Evolutionary conservation across 2,113 vertebrate species (phyloP), one percentile per base, ranked within the genome.

Genomic region (Spea bombifrons): DNA sequence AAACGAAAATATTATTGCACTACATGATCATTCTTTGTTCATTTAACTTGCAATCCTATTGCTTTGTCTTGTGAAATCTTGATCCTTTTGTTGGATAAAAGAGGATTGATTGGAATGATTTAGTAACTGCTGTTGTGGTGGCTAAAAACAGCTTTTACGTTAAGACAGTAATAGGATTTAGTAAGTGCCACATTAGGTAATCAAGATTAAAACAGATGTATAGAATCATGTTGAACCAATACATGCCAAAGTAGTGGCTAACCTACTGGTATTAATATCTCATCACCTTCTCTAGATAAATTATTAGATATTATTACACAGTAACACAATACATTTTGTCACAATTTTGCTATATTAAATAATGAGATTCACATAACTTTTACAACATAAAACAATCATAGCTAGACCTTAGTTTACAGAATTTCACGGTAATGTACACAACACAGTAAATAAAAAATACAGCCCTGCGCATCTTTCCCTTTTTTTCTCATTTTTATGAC

Each of bases 111-210:
- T 66, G 75, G 30, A 73, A 80, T 75, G 85, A 73, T 74, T 53
- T 82, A 0, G 66, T 44, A 16, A 72, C 52, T 61, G 66, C 5
- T 67, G n/a, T 1, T 0, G 13, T 0, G n/a, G 72, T 82, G 71
- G 75, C 50, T 0, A 1, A 78, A 83, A 78, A 80, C 63, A 4
- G 86, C 76, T 46, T 79, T 79, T 48, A 71, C 7, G 73, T 86
- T 88, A 89, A 86, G 83, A 84, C 80, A 3, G 16, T 90, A 90
- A 89, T 85, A 83, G 76, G 89, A 85, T 90, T 87, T 83, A 59
- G 45, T 65, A 61, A 55, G 70, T 55, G 61, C 71, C 71, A 74
- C 53, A 80, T 80, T 48, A 68, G 53, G 43, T 47, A 52, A 59
- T 59, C 10, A 59, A 48, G 52, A 61, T n/a, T 46, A 61, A 52